A percentile compares a stretch with the other conserved stretches of the same genome.
Evolutionary conservation across 2,113 vertebrate species (phyloP).

Genomic region (Leptobrachium leishanense): DNA sequence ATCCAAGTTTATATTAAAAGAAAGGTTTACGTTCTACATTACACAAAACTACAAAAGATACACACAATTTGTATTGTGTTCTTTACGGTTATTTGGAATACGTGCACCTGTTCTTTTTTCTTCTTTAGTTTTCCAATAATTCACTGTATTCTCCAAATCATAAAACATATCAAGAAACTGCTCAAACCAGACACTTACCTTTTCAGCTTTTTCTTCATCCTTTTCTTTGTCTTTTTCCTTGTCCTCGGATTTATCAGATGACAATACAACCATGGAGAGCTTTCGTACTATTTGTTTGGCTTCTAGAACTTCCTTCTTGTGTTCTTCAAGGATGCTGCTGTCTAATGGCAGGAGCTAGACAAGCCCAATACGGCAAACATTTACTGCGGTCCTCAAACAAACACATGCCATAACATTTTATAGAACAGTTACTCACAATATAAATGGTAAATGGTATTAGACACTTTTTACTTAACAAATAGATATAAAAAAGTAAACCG

Average conservation of each 20-base stretch:
- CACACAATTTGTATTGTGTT: too few relatives aligned
- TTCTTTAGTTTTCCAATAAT: too few relatives aligned
- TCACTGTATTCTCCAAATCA: neutral
- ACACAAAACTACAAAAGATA: too few relatives aligned
- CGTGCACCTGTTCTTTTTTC: too few relatives aligned
- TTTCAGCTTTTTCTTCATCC: conserved; percentile 83
- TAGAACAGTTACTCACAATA: too few relatives aligned
- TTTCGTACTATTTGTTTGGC: conserved; percentile 95
- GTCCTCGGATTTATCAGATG: conserved; percentile 86
- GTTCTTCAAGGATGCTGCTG: conserved; percentile 86
- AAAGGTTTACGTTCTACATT: too few relatives aligned
- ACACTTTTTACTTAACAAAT: too few relatives aligned
- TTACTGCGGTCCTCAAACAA: neutral
- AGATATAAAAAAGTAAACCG: too few relatives aligned
- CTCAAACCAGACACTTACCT: conserved; percentile 59
- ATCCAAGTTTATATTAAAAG: too few relatives aligned
- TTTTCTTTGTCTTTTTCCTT: conserved; percentile 87
- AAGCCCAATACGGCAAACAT: conserved; percentile 4
- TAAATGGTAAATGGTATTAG: too few relatives aligned
- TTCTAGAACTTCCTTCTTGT: conserved; percentile 89
- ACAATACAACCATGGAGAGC: conserved; percentile 92
- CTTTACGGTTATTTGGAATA: too few relatives aligned
- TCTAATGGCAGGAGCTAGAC: conserved; percentile 87
- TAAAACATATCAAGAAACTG: neutral
- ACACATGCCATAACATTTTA: neutral